Base-by-base conservation (phyloP, 2,797 vertebrate genomes). In the Lepidocolaptes lacrymiger region DNA sequence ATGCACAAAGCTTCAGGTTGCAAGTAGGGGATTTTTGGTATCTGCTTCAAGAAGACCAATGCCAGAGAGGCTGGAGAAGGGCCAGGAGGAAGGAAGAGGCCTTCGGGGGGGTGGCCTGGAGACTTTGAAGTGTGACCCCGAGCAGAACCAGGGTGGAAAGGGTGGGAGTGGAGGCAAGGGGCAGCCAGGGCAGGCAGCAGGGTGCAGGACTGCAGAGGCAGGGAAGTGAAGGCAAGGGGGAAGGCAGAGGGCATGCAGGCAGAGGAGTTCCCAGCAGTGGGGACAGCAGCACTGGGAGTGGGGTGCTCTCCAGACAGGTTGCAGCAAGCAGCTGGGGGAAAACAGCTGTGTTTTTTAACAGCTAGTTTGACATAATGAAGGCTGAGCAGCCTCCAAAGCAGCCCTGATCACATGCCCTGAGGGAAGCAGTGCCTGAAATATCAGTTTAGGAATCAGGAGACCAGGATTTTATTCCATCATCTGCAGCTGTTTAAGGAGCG, bases 41-140 rank as follows among this genome's bases (percentile, higher is more conserved):
- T 7, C 79, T 88, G 73, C 76, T 56, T 58, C 51, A 54, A 73
- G 51, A 90, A 90, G 43, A 48, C 43, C 0, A 15, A 36, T 72
- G 90, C 89, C 73, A 68, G 79, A 41, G 62, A 81, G 51, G 46
- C 89, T 97, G 96, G 85, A 91, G 76, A 73, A 55, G 36, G 39
- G 94, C 94, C 85, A 92, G 85, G 85, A 94, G 90, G 88, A 95
- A 95, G 76, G 79, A 91, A 88, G 54, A 91, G 69, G 73, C 83
- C 36, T 75, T 93, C 76, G 4, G 27, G 26, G 15, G 11, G 3
- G 6, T 44, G 0, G 0, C 19, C 30, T 54, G 26, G 18, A 62
- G 59, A 2, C 92, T 93, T 91, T 79, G 89, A 87, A 92, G 74
- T 8, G 14, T 87, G 81, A 79, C 43, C 78, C 51, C 0, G 6